Base-by-base conservation (phyloP, 2,113 vertebrate genomes). In the Thinocorus orbignyianus region DNA sequence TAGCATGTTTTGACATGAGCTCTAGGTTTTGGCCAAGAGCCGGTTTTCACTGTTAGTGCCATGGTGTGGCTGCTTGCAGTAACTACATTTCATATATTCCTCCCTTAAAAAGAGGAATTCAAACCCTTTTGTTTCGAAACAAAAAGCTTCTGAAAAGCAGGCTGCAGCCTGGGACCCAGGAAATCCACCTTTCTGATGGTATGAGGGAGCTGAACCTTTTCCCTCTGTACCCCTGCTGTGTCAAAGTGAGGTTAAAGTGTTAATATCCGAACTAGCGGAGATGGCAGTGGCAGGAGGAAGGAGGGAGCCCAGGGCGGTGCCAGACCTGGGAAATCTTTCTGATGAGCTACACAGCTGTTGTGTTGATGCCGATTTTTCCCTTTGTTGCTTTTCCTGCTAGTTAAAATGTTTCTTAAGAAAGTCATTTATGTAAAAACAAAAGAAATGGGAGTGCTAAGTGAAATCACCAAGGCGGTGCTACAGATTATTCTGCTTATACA, bases 1-100 rank as follows among this genome's bases (percentile, higher is more conserved):
- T 39, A 92, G 83, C 93, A 58, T 89, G 93, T 94, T 96, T 92
- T 84, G 91, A 95, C 81, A 17, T 3, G 83, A 96, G 89, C 61
- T 89, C 41, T n/a, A 54, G 26, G 10, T 87, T 93, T 86, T 93
- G 74, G 80, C 91, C 46, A 57, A 79, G 28, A 68, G 44, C 17
- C 8, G 2, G 13, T 76, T 92, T 79, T 76, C 83, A 26, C 16
- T 79, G 39, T 57, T 87, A 57, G 69, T 96, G 92, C 95, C 93
- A n/a, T 96, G 28, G 39, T 93, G 95, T 93, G 96, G 95, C 48
- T 92, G 70, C 25, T 87, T 48, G 62, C 46, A 85, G 93, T 19
- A 92, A 96, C 83, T 96, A 55, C 91, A 90, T 81, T 95, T 81
- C 30, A 24, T 28, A 20, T 33, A 61, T 11, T 39, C n/a, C 24